Conservation (phyloP, 2,797 vertebrate genomes). For the Valencia hispanica region DNA sequence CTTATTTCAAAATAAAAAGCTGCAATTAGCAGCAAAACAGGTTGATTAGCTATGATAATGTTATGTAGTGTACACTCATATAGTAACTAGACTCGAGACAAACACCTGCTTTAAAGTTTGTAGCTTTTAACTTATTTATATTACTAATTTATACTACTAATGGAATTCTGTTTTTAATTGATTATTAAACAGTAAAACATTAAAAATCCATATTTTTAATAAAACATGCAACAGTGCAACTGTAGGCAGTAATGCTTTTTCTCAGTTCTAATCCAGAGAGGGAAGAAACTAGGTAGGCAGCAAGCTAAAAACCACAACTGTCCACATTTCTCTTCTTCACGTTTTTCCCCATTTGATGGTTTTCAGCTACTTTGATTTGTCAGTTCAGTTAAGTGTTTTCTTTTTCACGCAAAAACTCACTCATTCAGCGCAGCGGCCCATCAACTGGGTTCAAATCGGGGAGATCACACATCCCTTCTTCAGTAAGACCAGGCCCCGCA, state of each 20-base stretch:
- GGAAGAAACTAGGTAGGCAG: not conserved
- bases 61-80: too few relatives aligned
- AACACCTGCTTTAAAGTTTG: not conserved
- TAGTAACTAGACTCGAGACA: too few relatives aligned
- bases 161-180: too few relatives aligned
- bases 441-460: slow-evolving; percentile 7
- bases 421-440: slow-evolving; percentile 16
- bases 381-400: slow-evolving; percentile 36
- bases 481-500: not conserved
- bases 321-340: not conserved
- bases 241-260: not conserved
- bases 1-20: too few relatives aligned
- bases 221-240: not conserved
- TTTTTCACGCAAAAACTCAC: slow-evolving; percentile 23
- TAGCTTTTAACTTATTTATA: not conserved
- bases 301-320: not conserved
- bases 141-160: not conserved
- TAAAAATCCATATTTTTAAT: not conserved
- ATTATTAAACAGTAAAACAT: not conserved
- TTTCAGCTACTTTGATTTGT: slow-evolving; percentile 22
- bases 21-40: too few relatives aligned
- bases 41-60: too few relatives aligned
- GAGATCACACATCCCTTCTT: slow-evolving; percentile 32
- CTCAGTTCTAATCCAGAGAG: not conserved
- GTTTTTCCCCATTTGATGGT: not conserved